Conservation (phyloP, 2,113 vertebrate species). For the Oxyruncus cristatus region DNA sequence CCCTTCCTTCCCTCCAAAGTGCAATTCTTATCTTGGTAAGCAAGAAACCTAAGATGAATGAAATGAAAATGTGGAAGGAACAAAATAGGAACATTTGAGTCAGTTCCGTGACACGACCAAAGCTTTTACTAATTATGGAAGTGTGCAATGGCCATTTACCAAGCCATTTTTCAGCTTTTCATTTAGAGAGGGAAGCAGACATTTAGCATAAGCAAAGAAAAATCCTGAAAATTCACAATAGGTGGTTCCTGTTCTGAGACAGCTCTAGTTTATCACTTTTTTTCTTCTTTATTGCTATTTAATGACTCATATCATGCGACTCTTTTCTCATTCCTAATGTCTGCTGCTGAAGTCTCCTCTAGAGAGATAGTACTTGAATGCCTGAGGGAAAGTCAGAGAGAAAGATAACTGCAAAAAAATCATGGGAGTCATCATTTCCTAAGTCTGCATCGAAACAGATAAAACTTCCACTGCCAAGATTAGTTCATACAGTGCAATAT, state of each 20-base stretch:
- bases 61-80: not conserved
- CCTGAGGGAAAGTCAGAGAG: slow-evolving; percentile 22
- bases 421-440: not conserved
- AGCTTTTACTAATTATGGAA: not conserved
- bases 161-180: not conserved
- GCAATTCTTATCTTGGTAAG: not conserved
- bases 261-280: not conserved
- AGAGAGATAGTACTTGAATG: not conserved
- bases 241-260: not conserved
- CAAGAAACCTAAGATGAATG: not conserved
- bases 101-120: not conserved
- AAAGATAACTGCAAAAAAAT: slow-evolving; percentile 25
- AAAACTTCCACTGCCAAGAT: not conserved
- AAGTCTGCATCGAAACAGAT: not conserved
- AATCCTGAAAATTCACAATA: not conserved
- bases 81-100: not conserved
- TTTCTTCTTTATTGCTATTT: slow-evolving; percentile 42
- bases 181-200: not conserved
- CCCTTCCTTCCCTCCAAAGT: not conserved
- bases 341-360: slow-evolving; percentile 22
- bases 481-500: not conserved
- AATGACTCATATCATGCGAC: slow-evolving; percentile 2
- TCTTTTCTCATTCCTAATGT: not conserved
- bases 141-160: not conserved
- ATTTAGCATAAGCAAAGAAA: not conserved